Conservation (phyloP, 2,113 vertebrate species). For the Siphamia tubifer region DNA sequence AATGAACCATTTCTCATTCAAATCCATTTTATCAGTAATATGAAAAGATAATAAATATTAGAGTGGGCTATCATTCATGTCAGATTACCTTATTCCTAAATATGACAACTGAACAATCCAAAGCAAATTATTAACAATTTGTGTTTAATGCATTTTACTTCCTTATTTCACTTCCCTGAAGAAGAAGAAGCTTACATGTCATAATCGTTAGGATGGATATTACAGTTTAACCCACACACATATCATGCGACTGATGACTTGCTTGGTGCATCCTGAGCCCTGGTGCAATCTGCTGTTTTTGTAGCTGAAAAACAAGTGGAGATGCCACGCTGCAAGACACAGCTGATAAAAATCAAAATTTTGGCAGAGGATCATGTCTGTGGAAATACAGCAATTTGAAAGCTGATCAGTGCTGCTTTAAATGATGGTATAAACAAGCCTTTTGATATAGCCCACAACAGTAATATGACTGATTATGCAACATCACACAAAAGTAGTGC, state of each 20-base stretch:
- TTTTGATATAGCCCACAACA: background rate
- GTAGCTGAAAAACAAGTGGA: background rate
- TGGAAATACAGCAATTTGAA: background rate
- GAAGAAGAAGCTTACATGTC: too few species aligned
- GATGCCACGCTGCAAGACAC: background rate
- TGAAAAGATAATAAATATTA: background rate
- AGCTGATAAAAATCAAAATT: background rate
- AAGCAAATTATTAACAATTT: background rate
- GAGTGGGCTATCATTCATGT: background rate
- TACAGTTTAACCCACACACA: background rate
- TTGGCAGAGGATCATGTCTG: background rate
- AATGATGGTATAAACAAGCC: background rate
- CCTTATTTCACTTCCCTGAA: constrained; percentile 15
- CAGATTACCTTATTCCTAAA: background rate
- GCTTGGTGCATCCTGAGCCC: background rate
- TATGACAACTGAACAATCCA: background rate
- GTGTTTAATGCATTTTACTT: constrained; percentile 40
- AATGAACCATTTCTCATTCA: background rate
- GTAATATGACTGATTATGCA: background rate
- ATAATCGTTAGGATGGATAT: background rate
- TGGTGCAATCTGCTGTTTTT: background rate
- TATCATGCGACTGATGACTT: background rate
- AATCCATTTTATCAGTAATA: background rate
- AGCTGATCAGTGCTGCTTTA: background rate
- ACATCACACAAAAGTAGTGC: background rate